These are phyloP conservation scores for Eupithecia subumbrata DNA, from an alignment of 2,888 invertebrate genomes.

Conservation along the genomic window DNA sequence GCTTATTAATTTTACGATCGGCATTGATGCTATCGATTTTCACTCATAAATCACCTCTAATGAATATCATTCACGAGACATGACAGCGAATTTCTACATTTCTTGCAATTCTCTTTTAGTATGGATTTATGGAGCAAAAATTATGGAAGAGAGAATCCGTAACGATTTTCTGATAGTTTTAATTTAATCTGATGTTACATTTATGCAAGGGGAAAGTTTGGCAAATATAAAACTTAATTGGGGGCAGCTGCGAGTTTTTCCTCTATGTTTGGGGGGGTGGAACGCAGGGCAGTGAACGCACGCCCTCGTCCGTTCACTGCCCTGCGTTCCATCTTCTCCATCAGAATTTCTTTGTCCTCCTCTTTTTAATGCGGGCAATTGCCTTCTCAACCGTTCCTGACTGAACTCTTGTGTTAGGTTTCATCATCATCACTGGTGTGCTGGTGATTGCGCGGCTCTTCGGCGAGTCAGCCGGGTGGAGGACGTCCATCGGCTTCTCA, in stretches of 20 bases:
- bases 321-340: no score
- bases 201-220: neutral
- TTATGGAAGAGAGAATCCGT: neutral
- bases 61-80: neutral
- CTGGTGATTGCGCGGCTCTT: constrained; percentile 84
- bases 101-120: neutral
- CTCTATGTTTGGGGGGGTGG: neutral
- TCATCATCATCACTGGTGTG: constrained; percentile 86
- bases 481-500: constrained; percentile 86
- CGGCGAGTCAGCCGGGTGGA: constrained; percentile 86
- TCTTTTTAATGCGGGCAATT: no score
- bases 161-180: neutral
- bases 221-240: neutral
- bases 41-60: constrained; percentile 34
- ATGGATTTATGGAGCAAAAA: neutral
- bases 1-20: neutral
- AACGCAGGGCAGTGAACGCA: no score
- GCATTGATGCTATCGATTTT: constrained; percentile 44
- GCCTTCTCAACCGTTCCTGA: neutral
- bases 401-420: constrained; percentile 69
- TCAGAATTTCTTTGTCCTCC: no score
- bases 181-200: neutral
- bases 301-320: no score
- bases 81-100: neutral
- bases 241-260: neutral